Evolutionary conservation across 2,888 invertebrate species (phyloP), one percentile per base, ranked within the genome.

Genomic region (Chydorus sphaericus): DNA sequence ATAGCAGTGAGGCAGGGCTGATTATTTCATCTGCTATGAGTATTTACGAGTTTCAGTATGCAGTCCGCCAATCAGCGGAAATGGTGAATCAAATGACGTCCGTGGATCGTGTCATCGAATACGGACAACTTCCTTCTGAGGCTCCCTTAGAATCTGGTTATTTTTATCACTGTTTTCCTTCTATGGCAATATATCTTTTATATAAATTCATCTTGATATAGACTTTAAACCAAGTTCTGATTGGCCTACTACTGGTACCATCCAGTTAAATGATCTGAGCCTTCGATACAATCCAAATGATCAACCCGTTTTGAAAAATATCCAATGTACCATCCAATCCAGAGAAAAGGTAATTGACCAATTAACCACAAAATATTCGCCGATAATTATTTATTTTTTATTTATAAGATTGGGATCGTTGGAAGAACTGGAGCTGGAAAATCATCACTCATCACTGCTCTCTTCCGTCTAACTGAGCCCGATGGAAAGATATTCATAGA

Each of bases 11-110:
- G 56, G 63, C 66, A 20, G 67, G 67, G 20, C 60, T 67, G 49
- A 64, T 63, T 6, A 65, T 67, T 48, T 63, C 66, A 23, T 65
- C 64, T 10, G 65, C 66, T 67, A 60, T 62, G 54, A 37, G 57
- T 39, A 53, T 74, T 60, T 69, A 72, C 63, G 73, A 74, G 7
- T 71, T 77, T 62, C 76, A 76, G 66, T 93, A 90, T 89, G 90
- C 89, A 29, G 88, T 93, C 80, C 74, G 92, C 10, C 92, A 93
- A 69, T 87, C 89, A 62, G 87, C 91, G 0, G 92, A 92, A 68
- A 69, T 87, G 7, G 86, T 81, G 67, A 89, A 87, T 66, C 83
- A 82, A 61, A 86, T 89, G 87, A 89, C 85, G 3, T 83, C 52
- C 14, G 52, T 52, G 1, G 52, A 52, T 18, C 31, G 52, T 20